phyloP scores from a whole-genome alignment of 2,797 vertebrate genomes.

The Meda fulgida region DNA sequence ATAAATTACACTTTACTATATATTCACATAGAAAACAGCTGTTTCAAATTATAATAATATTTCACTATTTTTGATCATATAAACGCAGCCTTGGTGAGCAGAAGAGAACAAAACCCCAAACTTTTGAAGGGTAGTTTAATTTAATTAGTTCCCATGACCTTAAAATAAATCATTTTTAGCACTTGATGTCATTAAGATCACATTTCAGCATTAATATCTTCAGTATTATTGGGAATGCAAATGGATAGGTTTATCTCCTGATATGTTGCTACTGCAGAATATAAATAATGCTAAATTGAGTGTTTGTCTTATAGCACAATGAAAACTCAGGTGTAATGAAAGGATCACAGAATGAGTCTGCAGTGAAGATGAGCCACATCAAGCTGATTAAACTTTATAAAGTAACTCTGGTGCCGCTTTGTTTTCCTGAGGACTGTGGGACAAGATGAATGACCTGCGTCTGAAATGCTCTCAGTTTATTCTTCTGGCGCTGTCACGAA shows the following conservation, averaged over 20 bases:
- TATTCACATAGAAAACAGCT: neutral
- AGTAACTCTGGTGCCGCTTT: conserved; percentile 82
- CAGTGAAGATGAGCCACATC: conserved; percentile 59
- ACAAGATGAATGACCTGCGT: conserved; percentile 77
- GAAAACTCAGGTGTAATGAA: neutral
- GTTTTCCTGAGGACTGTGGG: conserved; percentile 82
- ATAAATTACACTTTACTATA: neutral
- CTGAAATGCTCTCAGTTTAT: conserved; percentile 72
- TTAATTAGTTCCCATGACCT: neutral
- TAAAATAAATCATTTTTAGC: neutral
- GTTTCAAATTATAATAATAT: neutral
- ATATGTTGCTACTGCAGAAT: neutral
- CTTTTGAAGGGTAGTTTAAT: neutral
- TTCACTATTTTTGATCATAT: neutral
- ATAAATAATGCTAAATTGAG: neutral
- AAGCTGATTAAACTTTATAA: conserved; percentile 84
- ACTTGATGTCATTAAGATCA: neutral
- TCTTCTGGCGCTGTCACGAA: neutral
- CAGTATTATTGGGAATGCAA: neutral
- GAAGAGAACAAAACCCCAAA: neutral
- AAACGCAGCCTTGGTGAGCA: neutral
- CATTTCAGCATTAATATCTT: neutral
- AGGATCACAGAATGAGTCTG: neutral
- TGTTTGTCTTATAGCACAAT: neutral
- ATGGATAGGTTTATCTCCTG: neutral